These are phyloP conservation scores for Macroramphosus scolopax DNA, from an alignment of 2,797 vertebrate species.

Conservation along the genomic window DNA sequence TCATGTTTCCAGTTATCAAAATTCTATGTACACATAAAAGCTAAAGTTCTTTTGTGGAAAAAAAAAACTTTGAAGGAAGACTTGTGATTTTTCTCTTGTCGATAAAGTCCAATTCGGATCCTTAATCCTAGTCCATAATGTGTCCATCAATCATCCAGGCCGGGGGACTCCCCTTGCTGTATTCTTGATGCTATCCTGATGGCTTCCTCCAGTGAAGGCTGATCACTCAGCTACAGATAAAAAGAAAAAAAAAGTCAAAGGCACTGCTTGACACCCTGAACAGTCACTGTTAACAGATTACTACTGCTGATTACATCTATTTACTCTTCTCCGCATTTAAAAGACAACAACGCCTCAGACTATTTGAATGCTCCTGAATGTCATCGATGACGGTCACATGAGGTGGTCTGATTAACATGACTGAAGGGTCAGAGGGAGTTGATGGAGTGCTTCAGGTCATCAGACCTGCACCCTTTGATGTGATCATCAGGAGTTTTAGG, in stretches of 20 bases:
- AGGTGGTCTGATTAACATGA: no score
- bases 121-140: conserved; percentile 45
- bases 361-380: conserved; percentile 15
- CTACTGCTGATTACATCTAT: neutral
- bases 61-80: conserved; percentile 60
- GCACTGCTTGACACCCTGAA: conserved; percentile 6
- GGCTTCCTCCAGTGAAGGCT: conserved; percentile 97
- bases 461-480: conserved; percentile 22
- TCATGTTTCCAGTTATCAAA: conserved; percentile 80
- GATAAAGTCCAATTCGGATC: conserved; percentile 60
- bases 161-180: conserved; percentile 97
- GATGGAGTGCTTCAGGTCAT: conserved; percentile 15
- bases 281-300: conserved; percentile 2
- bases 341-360: conserved; percentile 16
- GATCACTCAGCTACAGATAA: conserved; percentile 87
- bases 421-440: conserved; percentile 9
- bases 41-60: conserved; percentile 54
- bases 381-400: conserved; percentile 27
- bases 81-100: conserved; percentile 48
- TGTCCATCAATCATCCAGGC: conserved; percentile 89
- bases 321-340: conserved; percentile 7
- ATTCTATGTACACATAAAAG: conserved; percentile 80
- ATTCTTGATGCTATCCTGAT: conserved; percentile 99
- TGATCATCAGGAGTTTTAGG: conserved; percentile 1
- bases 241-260: conserved; percentile 14